A percentile compares a stretch with the other conserved stretches of the same genome.
These are phyloP conservation scores for Magallana gigas DNA, from an alignment of 1,140 invertebrate species.

Conservation along the genomic window DNA sequence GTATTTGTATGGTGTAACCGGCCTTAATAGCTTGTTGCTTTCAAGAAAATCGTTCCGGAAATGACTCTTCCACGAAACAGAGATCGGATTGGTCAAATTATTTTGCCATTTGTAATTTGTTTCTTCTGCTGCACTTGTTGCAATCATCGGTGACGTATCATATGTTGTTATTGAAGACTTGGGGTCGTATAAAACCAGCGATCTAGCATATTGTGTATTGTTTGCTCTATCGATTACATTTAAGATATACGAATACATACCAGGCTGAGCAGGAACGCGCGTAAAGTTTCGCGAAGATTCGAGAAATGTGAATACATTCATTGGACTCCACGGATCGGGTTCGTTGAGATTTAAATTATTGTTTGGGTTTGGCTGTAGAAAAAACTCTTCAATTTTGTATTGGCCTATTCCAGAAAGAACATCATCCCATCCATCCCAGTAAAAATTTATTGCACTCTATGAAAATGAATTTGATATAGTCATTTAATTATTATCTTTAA, in stretches of 20 bases:
- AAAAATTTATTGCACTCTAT: too few relatives aligned
- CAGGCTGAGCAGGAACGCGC: neutral
- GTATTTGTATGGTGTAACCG: neutral
- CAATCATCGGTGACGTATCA: neutral
- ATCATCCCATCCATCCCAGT: constrained; percentile 21
- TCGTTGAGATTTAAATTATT: neutral
- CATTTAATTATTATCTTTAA: too few relatives aligned
- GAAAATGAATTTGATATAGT: too few relatives aligned
- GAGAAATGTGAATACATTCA: neutral
- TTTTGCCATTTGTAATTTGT: neutral
- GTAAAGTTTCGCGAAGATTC: neutral
- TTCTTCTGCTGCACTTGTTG: neutral
- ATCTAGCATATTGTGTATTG: neutral
- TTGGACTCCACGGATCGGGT: neutral
- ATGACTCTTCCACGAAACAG: neutral
- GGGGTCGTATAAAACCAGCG: neutral
- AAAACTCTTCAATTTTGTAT: neutral
- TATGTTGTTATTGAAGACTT: neutral
- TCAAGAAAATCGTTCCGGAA: neutral
- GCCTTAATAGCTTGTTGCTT: neutral
- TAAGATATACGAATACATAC: constrained; percentile 13
- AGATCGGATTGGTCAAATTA: neutral
- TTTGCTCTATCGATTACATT: constrained; percentile 3
- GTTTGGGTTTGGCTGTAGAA: neutral
- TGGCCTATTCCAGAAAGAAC: neutral